A percentile compares a stretch with the other conserved stretches of the same genome.
These are phyloP conservation scores for Fabriciana adippe DNA, from an alignment of 2,888 invertebrate genomes.

Conservation along the genomic window DNA sequence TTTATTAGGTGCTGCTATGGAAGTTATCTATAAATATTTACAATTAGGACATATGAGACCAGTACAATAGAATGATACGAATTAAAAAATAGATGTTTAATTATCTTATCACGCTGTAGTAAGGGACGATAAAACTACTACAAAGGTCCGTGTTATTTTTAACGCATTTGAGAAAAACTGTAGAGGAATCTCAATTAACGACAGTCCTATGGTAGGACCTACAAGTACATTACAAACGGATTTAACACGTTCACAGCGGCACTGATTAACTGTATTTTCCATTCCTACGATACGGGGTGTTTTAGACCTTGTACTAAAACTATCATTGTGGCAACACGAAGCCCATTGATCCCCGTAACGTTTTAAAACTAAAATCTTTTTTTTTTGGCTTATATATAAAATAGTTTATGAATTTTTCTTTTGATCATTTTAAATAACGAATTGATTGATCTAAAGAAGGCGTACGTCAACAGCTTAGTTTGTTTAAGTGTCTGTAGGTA, in stretches of 20 bases:
- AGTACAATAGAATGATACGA: conserved; percentile 22
- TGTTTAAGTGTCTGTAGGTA: no score
- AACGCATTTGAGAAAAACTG: conserved; percentile 36
- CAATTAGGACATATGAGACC: conserved; percentile 38
- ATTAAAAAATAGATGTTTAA: conserved; percentile 34
- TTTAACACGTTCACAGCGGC: conserved; percentile 11
- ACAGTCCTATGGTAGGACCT: conserved; percentile 41
- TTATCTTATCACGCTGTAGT: conserved; percentile 48
- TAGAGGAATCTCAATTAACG: conserved; percentile 40
- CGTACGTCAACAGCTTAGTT: no score
- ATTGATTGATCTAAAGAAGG: no score
- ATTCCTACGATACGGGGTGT: no score
- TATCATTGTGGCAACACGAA: no score
- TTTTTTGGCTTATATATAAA: no score
- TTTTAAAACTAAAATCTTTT: no score
- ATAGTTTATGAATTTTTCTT: no score
- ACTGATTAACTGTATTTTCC: no score
- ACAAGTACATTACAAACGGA: conserved; percentile 39
- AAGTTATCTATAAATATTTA: conserved; percentile 42
- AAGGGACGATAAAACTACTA: conserved; percentile 33
- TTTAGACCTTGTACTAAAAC: no score
- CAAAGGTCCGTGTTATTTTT: conserved; percentile 33
- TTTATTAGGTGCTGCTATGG: conserved; percentile 16
- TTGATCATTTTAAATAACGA: no score
- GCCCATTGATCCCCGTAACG: no score